A percentile compares a stretch with the other conserved stretches of the same genome.
Evolutionary conservation across 1,140 invertebrate species (phyloP).

Genomic region (Cotesia glomerata): DNA sequence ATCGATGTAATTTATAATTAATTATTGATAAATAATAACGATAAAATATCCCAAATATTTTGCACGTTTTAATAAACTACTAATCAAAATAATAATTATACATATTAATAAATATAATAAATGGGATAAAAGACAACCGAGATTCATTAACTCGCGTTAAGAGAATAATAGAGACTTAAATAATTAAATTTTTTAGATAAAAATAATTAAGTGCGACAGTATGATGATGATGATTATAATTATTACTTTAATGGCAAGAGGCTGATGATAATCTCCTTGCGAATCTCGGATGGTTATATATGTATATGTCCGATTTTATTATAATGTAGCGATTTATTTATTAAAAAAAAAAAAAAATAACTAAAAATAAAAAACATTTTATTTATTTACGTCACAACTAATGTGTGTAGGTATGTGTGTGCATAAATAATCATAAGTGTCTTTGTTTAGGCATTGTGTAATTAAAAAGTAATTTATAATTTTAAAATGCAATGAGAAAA

Average conservation of each 20-base stretch:
- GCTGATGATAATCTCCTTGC: neutral
- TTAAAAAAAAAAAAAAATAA: conserved; percentile 46
- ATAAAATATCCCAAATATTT: neutral
- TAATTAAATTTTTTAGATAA: neutral
- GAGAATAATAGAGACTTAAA: neutral
- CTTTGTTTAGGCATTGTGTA: neutral
- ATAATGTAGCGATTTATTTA: conserved; percentile 49
- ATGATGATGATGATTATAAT: neutral
- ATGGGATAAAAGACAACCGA: too few species aligned
- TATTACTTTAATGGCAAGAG: neutral
- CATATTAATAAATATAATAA: too few species aligned
- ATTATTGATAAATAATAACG: neutral
- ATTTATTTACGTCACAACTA: conserved; percentile 47
- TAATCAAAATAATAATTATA: too few species aligned
- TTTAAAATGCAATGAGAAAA: too few species aligned
- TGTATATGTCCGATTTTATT: conserved; percentile 24
- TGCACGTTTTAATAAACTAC: neutral
- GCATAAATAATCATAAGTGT: neutral
- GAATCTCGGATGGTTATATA: neutral
- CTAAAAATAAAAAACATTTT: conserved; percentile 36
- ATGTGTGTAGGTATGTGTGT: neutral
- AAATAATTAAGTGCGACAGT: conserved; percentile 1
- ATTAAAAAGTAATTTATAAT: too few species aligned
- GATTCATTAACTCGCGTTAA: too few species aligned
- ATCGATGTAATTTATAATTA: neutral